Conservation (phyloP, 2,888 invertebrate genomes). For the Polymixis lichenea region DNA sequence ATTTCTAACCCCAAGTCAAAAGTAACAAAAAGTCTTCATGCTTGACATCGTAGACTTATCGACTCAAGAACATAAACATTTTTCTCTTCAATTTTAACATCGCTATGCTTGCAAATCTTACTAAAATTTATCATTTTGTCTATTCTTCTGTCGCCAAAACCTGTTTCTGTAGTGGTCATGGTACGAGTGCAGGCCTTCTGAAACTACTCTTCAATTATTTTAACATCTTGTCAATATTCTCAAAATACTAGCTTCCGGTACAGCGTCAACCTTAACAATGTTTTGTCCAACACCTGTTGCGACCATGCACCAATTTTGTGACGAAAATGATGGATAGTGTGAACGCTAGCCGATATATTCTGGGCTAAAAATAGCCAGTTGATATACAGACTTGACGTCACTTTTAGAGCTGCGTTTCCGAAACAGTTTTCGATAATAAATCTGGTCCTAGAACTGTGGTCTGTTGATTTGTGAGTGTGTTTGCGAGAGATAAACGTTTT, state of each 20-base stretch:
- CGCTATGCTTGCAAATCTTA: no score
- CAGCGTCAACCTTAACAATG: constrained; percentile 24
- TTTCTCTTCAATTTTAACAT: no score
- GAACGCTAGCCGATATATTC: constrained; percentile 52
- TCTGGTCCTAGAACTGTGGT: constrained; percentile 31
- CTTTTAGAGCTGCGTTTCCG: constrained; percentile 43
- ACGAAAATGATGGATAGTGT: constrained; percentile 64
- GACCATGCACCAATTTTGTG: constrained; percentile 55
- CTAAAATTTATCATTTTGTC: no score
- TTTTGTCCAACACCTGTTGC: constrained; percentile 66
- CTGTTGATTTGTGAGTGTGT: constrained; percentile 59
- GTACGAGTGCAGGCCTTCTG: no score
- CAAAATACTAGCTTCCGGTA: constrained; percentile 36
- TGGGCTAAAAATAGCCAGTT: constrained; percentile 41
- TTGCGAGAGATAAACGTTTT: constrained; percentile 54
- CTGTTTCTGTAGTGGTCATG: no score
- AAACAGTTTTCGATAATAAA: constrained; percentile 59
- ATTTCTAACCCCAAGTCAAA: no score
- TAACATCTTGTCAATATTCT: no score
- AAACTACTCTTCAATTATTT: no score
- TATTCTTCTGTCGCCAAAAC: no score
- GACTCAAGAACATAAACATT: no score
- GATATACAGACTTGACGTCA: constrained; percentile 50
- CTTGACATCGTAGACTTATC: no score
- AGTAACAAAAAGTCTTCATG: no score